A percentile compares a stretch with the other conserved stretches of the same genome.
Conservation (phyloP, 2,888 invertebrate genomes). For the Catocala nupta region DNA sequence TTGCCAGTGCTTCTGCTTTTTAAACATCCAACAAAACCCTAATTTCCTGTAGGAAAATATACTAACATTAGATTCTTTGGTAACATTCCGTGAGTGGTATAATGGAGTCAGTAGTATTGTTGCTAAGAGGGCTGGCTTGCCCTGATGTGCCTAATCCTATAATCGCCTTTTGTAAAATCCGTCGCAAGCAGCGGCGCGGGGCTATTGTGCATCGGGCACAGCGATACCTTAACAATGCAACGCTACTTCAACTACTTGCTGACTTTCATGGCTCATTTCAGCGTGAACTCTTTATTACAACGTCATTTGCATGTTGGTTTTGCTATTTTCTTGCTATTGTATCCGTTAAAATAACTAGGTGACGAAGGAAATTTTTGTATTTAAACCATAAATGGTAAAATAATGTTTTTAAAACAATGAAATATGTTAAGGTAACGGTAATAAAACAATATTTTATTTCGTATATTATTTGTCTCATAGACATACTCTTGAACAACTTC, state of each 20-base stretch:
- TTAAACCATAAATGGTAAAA: too few relatives aligned
- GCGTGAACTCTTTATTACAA: neutral
- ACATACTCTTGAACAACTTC: too few relatives aligned
- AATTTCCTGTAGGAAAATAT: constrained; percentile 9
- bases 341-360: too few relatives aligned
- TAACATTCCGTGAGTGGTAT: neutral
- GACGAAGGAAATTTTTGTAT: too few relatives aligned
- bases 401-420: too few relatives aligned
- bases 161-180: constrained; percentile 19
- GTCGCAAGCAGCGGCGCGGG: constrained; percentile 2
- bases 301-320: neutral
- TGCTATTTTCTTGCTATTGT: neutral
- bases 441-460: too few relatives aligned
- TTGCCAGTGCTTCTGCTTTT: constrained; percentile 33
- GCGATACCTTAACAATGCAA: constrained; percentile 22
- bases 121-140: constrained; percentile 7
- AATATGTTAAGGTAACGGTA: too few relatives aligned
- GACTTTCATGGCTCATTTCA: neutral
- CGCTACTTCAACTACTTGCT: constrained; percentile 8
- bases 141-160: constrained; percentile 17
- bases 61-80: too few relatives aligned
- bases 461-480: too few relatives aligned
- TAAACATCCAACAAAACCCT: constrained; percentile 21
- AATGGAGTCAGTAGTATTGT: neutral
- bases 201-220: constrained; percentile 15